These are phyloP conservation scores for Drosophila multiciliata DNA, from an alignment of 2,888 invertebrate species.

Conservation along the genomic window DNA sequence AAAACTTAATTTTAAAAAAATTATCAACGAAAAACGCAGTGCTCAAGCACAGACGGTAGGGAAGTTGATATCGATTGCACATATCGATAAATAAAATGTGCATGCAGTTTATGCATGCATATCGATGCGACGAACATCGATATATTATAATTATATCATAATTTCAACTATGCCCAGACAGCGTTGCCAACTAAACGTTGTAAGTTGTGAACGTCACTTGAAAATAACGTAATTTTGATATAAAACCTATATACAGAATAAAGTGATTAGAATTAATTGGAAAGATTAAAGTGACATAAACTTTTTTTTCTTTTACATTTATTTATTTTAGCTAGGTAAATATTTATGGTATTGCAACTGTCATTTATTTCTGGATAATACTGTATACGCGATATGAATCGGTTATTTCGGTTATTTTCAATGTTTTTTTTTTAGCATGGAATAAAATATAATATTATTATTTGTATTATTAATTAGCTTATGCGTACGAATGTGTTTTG, in stretches of 20 bases:
- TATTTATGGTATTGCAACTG: slow-evolving; percentile 58
- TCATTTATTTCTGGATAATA: slow-evolving; percentile 69
- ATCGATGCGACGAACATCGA: slow-evolving; percentile 17
- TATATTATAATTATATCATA: neutral
- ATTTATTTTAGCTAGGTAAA: slow-evolving; percentile 62
- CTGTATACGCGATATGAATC: slow-evolving; percentile 63
- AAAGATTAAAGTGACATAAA: slow-evolving; percentile 51
- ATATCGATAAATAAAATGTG: slow-evolving; percentile 21
- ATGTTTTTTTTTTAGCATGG: slow-evolving; percentile 58
- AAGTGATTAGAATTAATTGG: slow-evolving; percentile 41
- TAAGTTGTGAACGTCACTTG: neutral
- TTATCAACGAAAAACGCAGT: slow-evolving; percentile 82
- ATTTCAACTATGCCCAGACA: slow-evolving; percentile 28
- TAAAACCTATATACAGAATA: slow-evolving; percentile 38
- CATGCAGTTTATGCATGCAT: slow-evolving; percentile 17
- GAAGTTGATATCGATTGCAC: slow-evolving; percentile 54
- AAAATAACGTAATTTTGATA: neutral
- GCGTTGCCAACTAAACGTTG: slow-evolving; percentile 37
- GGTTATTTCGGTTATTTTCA: slow-evolving; percentile 49
- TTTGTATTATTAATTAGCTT: slow-evolving; percentile 38
- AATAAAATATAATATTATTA: slow-evolving; percentile 56
- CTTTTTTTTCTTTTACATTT: slow-evolving; percentile 51
- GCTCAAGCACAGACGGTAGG: slow-evolving; percentile 66
- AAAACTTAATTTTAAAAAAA: slow-evolving; percentile 78
- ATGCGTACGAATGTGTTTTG: slow-evolving; percentile 44